Evolutionary conservation across 2,113 vertebrate species (phyloP).

Genomic region (Strix uralensis): DNA sequence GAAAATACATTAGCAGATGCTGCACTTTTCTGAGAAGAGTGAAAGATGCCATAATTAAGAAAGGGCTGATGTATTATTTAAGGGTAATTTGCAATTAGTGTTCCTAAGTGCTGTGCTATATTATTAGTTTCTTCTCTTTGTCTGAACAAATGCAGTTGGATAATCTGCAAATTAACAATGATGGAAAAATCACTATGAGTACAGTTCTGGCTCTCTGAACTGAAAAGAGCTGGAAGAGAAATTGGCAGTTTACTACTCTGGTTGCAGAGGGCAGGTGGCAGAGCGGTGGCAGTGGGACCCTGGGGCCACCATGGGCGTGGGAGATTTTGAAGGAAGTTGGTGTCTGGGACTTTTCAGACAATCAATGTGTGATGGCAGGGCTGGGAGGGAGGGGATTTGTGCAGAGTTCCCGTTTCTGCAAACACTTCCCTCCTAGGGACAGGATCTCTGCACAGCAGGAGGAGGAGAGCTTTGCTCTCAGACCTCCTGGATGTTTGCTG

Average conservation of each 20-base stretch:
- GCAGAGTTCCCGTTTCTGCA: not conserved
- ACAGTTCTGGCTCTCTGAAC: not conserved
- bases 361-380: not conserved
- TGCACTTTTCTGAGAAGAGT: not conserved
- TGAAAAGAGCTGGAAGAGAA: not conserved
- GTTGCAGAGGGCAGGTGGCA: not conserved
- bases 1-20: conserved; percentile 29
- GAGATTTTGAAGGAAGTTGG: not conserved
- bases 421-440: not conserved
- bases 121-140: conserved; percentile 12
- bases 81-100: conserved; percentile 59
- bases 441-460: not conserved
- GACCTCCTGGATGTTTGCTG: not conserved
- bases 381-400: not conserved
- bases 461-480: not conserved
- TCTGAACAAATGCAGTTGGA: conserved; percentile 33
- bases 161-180: conserved; percentile 41
- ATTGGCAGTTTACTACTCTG: not conserved
- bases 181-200: not conserved
- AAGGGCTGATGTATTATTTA: conserved; percentile 34
- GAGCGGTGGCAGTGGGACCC: rapidly evolving
- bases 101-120: conserved; percentile 15
- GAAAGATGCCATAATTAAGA: conserved; percentile 44
- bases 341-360: not conserved
- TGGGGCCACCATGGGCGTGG: not conserved